Conservation (phyloP, 1,140 invertebrate genomes). For the Centruroides vittatus region DNA sequence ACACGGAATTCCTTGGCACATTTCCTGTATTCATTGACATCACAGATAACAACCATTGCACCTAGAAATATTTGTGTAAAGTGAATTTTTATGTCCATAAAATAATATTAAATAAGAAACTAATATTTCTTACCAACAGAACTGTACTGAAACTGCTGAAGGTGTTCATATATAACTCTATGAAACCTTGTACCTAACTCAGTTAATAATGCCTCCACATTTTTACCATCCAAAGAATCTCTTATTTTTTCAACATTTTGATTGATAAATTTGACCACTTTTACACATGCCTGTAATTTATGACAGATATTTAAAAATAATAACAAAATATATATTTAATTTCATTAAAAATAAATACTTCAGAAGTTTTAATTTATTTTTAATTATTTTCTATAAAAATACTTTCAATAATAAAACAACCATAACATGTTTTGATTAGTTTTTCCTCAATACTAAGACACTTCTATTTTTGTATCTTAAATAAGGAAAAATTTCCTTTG, state of each 20-base stretch:
- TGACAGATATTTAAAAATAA: neutral
- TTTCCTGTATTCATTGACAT: constrained; percentile 86
- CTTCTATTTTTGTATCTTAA: no score
- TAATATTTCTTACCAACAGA: constrained; percentile 50
- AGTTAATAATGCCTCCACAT: constrained; percentile 66
- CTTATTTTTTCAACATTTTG: constrained; percentile 61
- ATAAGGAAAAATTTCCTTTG: no score
- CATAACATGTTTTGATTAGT: no score
- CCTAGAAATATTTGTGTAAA: constrained; percentile 34
- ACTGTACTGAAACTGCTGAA: constrained; percentile 90
- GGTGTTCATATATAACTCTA: constrained; percentile 86
- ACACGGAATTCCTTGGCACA: constrained; percentile 59
- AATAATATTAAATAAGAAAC: no score
- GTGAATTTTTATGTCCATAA: no score
- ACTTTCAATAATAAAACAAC: no score
- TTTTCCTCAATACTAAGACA: no score
- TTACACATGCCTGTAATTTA: constrained; percentile 59
- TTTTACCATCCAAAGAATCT: constrained; percentile 81
- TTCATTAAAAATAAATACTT: no score
- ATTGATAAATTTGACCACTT: constrained; percentile 72
- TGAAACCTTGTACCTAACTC: constrained; percentile 86
- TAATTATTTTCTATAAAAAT: no score
- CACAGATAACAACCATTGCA: constrained; percentile 94
- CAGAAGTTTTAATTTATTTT: no score
- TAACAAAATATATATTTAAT: no score